Evolutionary conservation across 2,888 invertebrate genomes (phyloP), one percentile per base, ranked within the genome.

Genomic region (Synergus japonicus): DNA sequence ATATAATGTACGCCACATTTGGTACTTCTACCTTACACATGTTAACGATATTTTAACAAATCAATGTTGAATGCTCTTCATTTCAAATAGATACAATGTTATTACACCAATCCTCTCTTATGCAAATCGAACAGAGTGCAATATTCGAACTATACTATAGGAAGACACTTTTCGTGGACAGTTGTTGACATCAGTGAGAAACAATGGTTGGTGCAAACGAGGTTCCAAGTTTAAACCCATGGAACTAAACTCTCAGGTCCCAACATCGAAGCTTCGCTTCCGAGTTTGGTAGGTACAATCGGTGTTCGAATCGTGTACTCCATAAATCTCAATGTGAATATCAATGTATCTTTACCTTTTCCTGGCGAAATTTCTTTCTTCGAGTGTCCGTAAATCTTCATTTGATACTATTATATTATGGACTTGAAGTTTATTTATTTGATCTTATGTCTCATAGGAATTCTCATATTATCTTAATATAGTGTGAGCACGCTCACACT

Each of bases 221-320:
- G 67, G 44, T 22, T 22, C 13, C 18, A 67, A 67, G 9, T 22
- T 37, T 37, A 5, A n/a, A 73, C 10, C 66, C n/a, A 54, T 10
- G 2, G 63, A 63, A 63, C 63, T 54, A 49, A 73, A 54, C 37
- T 54, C n/a, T 73, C 46, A 41, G 10, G 3, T 15, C 73, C 15
- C 29, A 73, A 73, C 37, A 73, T 41, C 10, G 4, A 12, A 54
- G 37, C 67, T 54, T 41, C 5, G 54, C 63, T 22, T 22, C 29
- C 29, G 22, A 63, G 63, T 63, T 63, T 63, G 29, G 63, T 63
- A 13, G 29, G 29, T 63, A 13, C 13, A 63, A 13, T 73, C n/a
- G 49, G 73, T 73, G 54, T 54, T 54, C n/a, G 43, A 73, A 73
- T 73, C 54, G 54, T 54, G 54, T 73, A 73, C 73, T 73, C 54